Evolutionary conservation across 2,797 vertebrate species (phyloP).

Genomic region (Peromyscus nudipes): DNA sequence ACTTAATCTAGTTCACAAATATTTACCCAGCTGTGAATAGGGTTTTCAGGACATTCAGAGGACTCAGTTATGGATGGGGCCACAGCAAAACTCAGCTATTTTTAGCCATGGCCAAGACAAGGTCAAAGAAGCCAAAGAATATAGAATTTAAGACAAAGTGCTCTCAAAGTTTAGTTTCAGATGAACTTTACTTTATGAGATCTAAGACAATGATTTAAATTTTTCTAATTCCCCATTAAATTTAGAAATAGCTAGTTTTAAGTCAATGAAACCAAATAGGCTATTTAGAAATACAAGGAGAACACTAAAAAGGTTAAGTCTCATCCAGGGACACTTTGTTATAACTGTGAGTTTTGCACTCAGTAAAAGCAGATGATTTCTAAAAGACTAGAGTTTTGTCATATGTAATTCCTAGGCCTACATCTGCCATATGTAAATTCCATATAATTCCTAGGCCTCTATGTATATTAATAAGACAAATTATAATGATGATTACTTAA

Average conservation of each 20-base stretch:
- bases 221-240: constrained; percentile 8
- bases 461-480: constrained; percentile 38
- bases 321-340: constrained; percentile 16
- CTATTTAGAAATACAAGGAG: constrained; percentile 6
- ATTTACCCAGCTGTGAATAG: constrained; percentile 6
- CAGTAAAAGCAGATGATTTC: constrained; percentile 24
- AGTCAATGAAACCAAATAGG: constrained; percentile 32
- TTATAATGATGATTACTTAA: constrained; percentile 18
- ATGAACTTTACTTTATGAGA: background rate
- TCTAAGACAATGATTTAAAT: constrained; percentile 30
- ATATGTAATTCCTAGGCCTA: constrained; percentile 5
- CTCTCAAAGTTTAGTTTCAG: background rate
- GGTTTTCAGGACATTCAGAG: constrained; percentile 40
- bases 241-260: constrained; percentile 49
- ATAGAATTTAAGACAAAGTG: background rate
- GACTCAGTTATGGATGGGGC: background rate
- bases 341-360: constrained; percentile 24
- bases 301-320: background rate
- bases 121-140: background rate
- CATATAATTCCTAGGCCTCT: constrained; percentile 2
- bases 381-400: background rate
- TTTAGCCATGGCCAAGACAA: background rate
- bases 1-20: constrained; percentile 40
- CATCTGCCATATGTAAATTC: constrained; percentile 13
- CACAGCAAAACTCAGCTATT: background rate